A percentile compares a stretch with the other conserved stretches of the same genome.
phyloP scores from a whole-genome alignment of 2,113 vertebrate species.

The Ornithorhynchus anatinus region DNA sequence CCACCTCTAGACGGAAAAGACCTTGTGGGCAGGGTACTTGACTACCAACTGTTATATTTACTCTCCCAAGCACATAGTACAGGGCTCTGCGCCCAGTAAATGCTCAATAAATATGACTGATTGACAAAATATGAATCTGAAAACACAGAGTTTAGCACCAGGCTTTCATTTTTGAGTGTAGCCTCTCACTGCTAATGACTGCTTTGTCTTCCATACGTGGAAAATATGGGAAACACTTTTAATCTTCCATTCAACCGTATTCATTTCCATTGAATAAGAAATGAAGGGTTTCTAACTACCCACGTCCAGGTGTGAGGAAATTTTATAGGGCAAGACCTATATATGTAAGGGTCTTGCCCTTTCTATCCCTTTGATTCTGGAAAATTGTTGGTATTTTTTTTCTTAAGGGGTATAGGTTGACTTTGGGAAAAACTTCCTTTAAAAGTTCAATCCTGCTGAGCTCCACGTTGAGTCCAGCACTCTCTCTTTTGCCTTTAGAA shows the following conservation, averaged over 20 bases:
- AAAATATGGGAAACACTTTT: constrained; percentile 42
- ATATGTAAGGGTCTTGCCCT: constrained; percentile 44
- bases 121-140: too few species aligned
- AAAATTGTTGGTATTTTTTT: constrained; percentile 45
- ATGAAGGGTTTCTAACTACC: constrained; percentile 34
- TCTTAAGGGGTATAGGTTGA: constrained; percentile 54
- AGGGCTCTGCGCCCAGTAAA: too few species aligned
- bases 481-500: not conserved
- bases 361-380: constrained; percentile 48
- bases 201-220: constrained; percentile 40
- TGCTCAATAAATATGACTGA: too few species aligned
- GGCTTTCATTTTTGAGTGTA: constrained; percentile 48
- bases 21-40: too few species aligned
- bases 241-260: constrained; percentile 44
- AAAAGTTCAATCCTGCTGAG: not conserved
- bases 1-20: too few species aligned
- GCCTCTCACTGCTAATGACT: constrained; percentile 54
- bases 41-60: too few species aligned
- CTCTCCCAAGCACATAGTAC: too few species aligned
- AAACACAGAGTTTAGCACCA: too few species aligned
- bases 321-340: constrained; percentile 1
- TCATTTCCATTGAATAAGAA: constrained; percentile 34
- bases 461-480: not conserved
- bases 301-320: constrained; percentile 36
- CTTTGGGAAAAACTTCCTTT: not conserved